Conservation (phyloP, 2,888 invertebrate genomes). For the Molorchus minor region DNA sequence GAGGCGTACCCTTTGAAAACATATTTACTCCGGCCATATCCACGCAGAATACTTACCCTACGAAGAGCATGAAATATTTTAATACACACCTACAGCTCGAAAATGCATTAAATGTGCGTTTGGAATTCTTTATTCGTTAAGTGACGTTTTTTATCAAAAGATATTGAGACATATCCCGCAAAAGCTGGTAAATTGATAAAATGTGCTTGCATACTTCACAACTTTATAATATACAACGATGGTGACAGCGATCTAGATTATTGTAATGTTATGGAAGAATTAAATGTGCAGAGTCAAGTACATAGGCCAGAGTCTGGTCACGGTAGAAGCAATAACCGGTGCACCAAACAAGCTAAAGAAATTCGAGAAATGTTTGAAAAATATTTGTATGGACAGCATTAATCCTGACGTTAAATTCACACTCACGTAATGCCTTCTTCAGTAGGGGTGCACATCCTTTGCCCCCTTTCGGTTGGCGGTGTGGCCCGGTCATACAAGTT, state of each 20-base stretch:
- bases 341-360: conserved; percentile 16
- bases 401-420: conserved; percentile 10
- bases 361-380: conserved; percentile 21
- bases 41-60: conserved; percentile 24
- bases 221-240: conserved; percentile 21
- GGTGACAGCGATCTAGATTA: conserved; percentile 21
- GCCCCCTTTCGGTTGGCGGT: too few relatives aligned
- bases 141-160: conserved; percentile 31
- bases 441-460: too few relatives aligned
- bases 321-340: conserved; percentile 17
- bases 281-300: conserved; percentile 19
- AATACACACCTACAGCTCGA: conserved; percentile 26
- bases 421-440: conserved; percentile 5
- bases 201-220: conserved; percentile 30
- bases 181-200: conserved; percentile 26
- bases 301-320: conserved; percentile 8
- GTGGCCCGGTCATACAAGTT: too few relatives aligned
- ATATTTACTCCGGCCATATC: conserved; percentile 30
- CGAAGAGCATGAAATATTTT: conserved; percentile 29
- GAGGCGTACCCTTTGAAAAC: conserved; percentile 33
- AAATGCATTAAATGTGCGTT: conserved; percentile 34
- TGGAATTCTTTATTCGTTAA: conserved; percentile 30
- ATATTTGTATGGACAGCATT: conserved; percentile 22
- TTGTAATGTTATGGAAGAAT: conserved; percentile 18
- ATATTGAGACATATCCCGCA: conserved; percentile 23